phyloP scores from a whole-genome alignment of 2,113 vertebrate species.

The Entomyzon cyanotis region DNA sequence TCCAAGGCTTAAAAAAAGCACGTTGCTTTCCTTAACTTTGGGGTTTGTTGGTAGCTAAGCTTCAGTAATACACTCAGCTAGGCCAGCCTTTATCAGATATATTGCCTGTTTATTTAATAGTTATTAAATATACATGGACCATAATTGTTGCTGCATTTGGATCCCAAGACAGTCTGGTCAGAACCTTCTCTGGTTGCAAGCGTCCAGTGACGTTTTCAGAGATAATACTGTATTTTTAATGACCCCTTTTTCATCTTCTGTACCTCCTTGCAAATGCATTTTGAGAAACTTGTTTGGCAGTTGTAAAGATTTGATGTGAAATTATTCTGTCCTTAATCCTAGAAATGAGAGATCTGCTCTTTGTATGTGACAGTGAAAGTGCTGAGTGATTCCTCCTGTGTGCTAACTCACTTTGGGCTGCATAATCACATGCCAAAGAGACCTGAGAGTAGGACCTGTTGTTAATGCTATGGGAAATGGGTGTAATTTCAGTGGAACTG shows the following conservation, averaged over 20 bases:
- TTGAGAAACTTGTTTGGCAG: neutral
- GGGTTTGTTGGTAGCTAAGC: neutral
- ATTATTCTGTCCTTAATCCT: neutral
- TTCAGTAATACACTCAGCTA: neutral
- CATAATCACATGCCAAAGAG: neutral
- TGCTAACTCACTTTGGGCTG: neutral
- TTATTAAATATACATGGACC: neutral
- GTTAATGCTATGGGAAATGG: neutral
- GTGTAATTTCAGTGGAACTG: neutral
- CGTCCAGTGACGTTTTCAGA: neutral
- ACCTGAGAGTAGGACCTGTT: neutral
- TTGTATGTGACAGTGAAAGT: neutral
- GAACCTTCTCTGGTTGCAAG: neutral
- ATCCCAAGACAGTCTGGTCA: neutral
- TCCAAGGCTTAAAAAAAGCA: neutral
- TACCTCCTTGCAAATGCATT: neutral
- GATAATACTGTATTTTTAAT: neutral
- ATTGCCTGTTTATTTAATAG: neutral
- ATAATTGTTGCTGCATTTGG: neutral
- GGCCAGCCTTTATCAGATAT: neutral
- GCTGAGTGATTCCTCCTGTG: neutral
- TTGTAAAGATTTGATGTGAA: neutral
- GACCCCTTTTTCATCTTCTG: neutral
- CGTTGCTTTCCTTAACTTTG: neutral
- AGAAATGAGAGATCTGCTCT: neutral